Evolutionary conservation across 2,113 vertebrate species (phyloP), one percentile per base, ranked within the genome.

Genomic region (Reinhardtius hippoglossoides): DNA sequence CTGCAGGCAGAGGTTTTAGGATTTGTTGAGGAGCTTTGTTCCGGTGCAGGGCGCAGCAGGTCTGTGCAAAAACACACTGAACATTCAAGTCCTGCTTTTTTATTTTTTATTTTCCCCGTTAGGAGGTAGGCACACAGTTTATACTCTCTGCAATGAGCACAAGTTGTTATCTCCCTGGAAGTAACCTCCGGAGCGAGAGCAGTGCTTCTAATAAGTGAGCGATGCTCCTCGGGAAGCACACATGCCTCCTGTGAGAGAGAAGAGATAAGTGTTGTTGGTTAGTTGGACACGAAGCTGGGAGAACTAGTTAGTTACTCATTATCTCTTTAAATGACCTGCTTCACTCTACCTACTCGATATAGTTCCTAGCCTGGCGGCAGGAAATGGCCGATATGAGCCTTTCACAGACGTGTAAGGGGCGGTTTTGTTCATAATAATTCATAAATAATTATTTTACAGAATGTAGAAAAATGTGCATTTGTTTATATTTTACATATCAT

Each of bases 1-100:
- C 55, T 26, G 0, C 67, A 58, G 82, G 77, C 67, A 76, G 65
- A 73, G 67, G 71, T 56, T 82, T 83, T 86, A 44, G 67, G 70
- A 61, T 59, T 62, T 75, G 74, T 65, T 52, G n/a, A 74, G 50
- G 72, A 82, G 61, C 65, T 44, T 42, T 74, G 56, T 79, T 83
- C 26, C 46, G 37, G 14, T 44, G n/a, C 23, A 23, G 48, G 65
- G 35, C 27, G 54, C 26, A 60, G 68, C 62, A 35, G 58, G 35
- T 78, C 69, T 35, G 21, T 0, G 12, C 52, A n/a, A 23, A 68
- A 46, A 46, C 59, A 65, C 18, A 26, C 66, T 55, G 48, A 46
- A 62, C 74, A 48, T 46, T 54, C 71, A 59, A 27, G 54, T 10
- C 60, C 7, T 60, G 67, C 82, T 20, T 50, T 31, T 50, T 78